Conservation (phyloP, 2,888 invertebrate genomes). For the Lithosia quadra region DNA sequence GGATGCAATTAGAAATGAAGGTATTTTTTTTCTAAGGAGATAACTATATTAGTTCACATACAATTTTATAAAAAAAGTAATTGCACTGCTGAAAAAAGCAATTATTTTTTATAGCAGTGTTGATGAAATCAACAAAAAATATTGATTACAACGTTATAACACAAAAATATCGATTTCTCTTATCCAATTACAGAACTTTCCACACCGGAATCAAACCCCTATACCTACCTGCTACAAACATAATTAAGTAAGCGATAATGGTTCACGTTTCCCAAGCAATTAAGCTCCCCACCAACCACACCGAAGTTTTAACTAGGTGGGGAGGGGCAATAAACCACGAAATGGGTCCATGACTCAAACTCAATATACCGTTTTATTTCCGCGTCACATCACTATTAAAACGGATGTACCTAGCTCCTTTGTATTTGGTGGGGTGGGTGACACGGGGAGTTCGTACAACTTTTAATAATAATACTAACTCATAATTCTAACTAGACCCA, state of each 20-base stretch:
- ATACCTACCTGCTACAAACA: not conserved
- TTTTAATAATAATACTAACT: not conserved
- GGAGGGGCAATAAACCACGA: slow-evolving; percentile 46
- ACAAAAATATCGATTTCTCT: slow-evolving; percentile 10
- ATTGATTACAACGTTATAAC: not conserved
- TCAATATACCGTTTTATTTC: slow-evolving; percentile 34
- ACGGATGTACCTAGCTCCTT: not conserved
- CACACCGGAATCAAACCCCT: not conserved
- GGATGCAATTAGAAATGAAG: too few relatives aligned
- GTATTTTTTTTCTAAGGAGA: too few relatives aligned
- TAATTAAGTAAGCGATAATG: slow-evolving; percentile 8
- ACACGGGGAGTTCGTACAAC: slow-evolving; percentile 10
- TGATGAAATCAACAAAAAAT: not conserved
- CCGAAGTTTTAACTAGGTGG: slow-evolving; percentile 48
- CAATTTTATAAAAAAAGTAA: too few relatives aligned
- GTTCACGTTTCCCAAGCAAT: slow-evolving; percentile 36
- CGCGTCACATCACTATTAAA: not conserved
- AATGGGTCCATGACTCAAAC: slow-evolving; percentile 50
- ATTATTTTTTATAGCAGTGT: not conserved
- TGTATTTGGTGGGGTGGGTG: slow-evolving; percentile 13
- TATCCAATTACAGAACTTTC: not conserved
- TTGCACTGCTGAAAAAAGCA: not conserved
- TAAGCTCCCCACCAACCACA: slow-evolving; percentile 42
- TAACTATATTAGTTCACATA: too few relatives aligned
- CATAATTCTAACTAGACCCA: too few relatives aligned